phyloP scores from a whole-genome alignment of 2,888 invertebrate species.

The Rhamnusium bicolor region DNA sequence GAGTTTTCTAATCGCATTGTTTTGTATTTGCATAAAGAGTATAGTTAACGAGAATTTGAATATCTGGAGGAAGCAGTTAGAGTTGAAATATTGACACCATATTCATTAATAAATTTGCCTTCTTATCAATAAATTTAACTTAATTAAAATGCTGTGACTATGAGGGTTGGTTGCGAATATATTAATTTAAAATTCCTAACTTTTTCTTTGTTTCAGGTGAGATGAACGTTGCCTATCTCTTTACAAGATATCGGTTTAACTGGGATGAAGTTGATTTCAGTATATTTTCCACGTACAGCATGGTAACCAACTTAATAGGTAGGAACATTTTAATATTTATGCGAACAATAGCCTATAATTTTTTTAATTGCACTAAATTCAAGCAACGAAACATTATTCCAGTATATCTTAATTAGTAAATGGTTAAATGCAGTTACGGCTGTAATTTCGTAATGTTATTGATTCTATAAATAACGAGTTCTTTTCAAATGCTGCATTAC shows the following conservation, averaged over 20 bases:
- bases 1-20: no score
- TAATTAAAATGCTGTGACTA: no score
- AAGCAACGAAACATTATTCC: background rate
- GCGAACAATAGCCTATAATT: background rate
- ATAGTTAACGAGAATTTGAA: no score
- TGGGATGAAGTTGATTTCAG: conserved; percentile 93
- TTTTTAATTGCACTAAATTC: background rate
- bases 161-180: no score
- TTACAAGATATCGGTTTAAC: conserved; percentile 87
- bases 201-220: conserved; percentile 77
- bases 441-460: background rate
- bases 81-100: no score
- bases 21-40: no score
- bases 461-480: background rate
- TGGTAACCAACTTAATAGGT: conserved; percentile 88
- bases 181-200: no score
- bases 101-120: no score
- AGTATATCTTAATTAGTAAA: background rate
- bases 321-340: conserved; percentile 61
- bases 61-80: no score
- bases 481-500: background rate
- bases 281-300: conserved; percentile 87
- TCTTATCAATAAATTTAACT: no score
- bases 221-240: conserved; percentile 88
- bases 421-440: background rate